These are phyloP conservation scores for Cacajao melanocephalus DNA, from an alignment of 2,797 vertebrate species.

Conservation along the genomic window DNA sequence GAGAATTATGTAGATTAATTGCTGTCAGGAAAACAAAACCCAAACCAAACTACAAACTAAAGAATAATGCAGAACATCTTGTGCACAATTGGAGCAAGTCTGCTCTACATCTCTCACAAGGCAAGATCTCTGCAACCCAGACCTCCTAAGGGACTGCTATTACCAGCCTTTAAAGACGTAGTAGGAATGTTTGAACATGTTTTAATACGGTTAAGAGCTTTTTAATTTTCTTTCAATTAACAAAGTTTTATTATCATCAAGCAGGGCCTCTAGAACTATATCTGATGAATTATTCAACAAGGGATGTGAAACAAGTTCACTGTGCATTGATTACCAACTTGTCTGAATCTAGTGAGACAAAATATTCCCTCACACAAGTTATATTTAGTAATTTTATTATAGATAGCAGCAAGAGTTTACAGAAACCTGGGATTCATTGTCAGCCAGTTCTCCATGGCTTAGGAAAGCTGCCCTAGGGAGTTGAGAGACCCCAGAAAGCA, in stretches of 20 bases:
- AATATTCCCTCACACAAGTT: not conserved
- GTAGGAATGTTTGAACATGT: not conserved
- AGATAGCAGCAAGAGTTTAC: not conserved
- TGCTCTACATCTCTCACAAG: not conserved
- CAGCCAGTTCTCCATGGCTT: not conserved
- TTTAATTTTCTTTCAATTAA: not conserved
- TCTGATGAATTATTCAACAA: not conserved
- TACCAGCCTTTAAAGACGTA: not conserved
- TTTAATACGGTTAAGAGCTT: not conserved
- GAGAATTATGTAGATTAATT: not conserved
- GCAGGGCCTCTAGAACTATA: not conserved
- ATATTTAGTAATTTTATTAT: not conserved
- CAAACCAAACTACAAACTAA: not conserved
- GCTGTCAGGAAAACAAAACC: conserved; percentile 20
- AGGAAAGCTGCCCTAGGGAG: not conserved
- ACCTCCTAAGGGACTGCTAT: accelerated
- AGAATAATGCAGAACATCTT: not conserved
- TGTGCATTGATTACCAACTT: not conserved
- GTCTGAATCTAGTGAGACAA: not conserved
- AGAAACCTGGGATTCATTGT: not conserved
- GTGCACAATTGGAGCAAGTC: not conserved
- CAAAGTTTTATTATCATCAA: not conserved
- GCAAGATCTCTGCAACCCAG: not conserved
- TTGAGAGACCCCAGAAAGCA: not conserved
- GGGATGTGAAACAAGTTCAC: not conserved